These are phyloP conservation scores for Noturus placidus DNA, from an alignment of 2,113 vertebrate genomes.

Conservation along the genomic window DNA sequence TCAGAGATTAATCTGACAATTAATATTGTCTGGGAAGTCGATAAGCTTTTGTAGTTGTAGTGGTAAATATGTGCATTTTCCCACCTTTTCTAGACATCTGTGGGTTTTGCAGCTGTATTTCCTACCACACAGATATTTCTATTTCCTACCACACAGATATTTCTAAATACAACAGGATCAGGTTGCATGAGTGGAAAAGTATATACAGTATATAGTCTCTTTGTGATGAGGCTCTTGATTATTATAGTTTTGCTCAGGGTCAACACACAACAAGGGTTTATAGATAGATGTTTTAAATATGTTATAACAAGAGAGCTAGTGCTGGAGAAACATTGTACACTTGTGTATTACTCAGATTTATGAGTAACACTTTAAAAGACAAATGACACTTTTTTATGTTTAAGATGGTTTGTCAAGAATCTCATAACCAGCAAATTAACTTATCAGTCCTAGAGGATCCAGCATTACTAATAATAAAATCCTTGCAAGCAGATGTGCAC, in stretches of 20 bases:
- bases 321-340: not conserved
- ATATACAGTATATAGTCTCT: not conserved
- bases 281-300: not conserved
- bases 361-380: not conserved
- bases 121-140: slow-evolving; percentile 28
- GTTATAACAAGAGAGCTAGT: not conserved
- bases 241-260: not conserved
- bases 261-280: not conserved
- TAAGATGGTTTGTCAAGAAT: not conserved
- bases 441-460: not conserved
- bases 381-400: not conserved
- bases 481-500: not conserved
- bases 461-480: not conserved
- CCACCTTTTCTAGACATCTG: slow-evolving; percentile 2
- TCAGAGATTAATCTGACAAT: not conserved
- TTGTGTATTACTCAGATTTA: not conserved
- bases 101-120: slow-evolving; percentile 31
- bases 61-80: not conserved
- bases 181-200: not conserved
- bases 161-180: not conserved
- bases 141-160: slow-evolving; percentile 33
- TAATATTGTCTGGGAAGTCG: not conserved
- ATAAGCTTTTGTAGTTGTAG: not conserved
- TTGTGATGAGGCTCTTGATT: not conserved
- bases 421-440: not conserved